Conservation (phyloP, 2,888 invertebrate species). For the Didymodactylos carnosus region DNA sequence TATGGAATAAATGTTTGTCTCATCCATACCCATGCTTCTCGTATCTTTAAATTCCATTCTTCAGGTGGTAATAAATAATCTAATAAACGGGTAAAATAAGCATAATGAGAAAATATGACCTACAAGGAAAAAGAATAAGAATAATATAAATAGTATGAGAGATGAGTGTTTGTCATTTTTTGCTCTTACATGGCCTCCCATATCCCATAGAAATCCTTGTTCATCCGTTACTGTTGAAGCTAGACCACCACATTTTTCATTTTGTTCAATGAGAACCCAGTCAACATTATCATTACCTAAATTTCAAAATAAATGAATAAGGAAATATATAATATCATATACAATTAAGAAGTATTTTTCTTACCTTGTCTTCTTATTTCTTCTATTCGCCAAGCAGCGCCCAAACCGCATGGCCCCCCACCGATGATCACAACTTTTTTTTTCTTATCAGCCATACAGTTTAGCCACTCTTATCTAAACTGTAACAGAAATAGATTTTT, state of each 20-base stretch:
- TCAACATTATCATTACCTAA: not conserved
- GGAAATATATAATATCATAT: not conserved
- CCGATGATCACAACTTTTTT: conserved; percentile 23
- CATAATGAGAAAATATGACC: conserved; percentile 23
- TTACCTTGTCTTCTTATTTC: conserved; percentile 19
- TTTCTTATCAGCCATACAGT: too few relatives aligned
- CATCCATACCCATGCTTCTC: conserved; percentile 5
- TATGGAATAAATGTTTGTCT: conserved; percentile 4
- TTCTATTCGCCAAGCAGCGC: conserved; percentile 24
- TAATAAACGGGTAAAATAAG: not conserved
- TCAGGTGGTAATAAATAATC: not conserved
- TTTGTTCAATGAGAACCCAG: conserved; percentile 15
- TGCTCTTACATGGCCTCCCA: conserved; percentile 29
- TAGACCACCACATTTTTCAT: conserved; percentile 21
- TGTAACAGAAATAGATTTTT: too few relatives aligned
- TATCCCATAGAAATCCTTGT: conserved; percentile 27
- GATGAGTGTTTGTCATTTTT: too few relatives aligned
- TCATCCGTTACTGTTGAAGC: conserved; percentile 24
- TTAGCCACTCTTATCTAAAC: too few relatives aligned
- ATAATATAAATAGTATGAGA: too few relatives aligned
- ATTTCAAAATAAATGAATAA: too few relatives aligned
- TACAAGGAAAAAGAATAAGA: too few relatives aligned
- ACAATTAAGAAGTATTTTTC: not conserved
- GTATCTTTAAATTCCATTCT: conserved; percentile 1
- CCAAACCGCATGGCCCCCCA: conserved; percentile 25